These are phyloP conservation scores for Rhogogaster chlorosoma DNA, from an alignment of 2,888 invertebrate genomes.

Conservation along the genomic window DNA sequence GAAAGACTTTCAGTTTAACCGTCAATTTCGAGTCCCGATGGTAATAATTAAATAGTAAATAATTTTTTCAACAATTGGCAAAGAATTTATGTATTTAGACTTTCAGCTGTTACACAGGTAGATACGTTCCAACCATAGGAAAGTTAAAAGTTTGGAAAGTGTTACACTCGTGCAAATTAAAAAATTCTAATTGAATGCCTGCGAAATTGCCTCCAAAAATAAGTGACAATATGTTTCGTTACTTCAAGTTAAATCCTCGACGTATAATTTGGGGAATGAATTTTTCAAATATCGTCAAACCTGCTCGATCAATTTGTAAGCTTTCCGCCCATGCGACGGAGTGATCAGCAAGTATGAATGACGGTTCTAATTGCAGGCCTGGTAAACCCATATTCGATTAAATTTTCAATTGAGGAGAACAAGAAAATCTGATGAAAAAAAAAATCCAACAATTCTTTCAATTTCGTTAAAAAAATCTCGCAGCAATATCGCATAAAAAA, in stretches of 20 bases:
- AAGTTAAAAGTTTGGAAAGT: not conserved
- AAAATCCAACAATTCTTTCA: not conserved
- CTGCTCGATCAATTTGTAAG: not conserved
- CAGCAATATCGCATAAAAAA: not conserved
- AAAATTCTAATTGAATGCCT: not conserved
- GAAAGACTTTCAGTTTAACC: slow-evolving; percentile 11
- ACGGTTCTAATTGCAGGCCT: not conserved
- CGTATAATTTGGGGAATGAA: slow-evolving; percentile 15
- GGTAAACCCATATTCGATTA: not conserved
- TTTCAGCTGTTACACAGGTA: not conserved
- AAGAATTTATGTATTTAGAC: not conserved
- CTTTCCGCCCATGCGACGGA: slow-evolving; percentile 12
- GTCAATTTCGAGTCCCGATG: not conserved
- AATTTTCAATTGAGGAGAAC: not conserved
- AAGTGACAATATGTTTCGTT: not conserved
- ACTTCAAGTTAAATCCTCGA: not conserved
- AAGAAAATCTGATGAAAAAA: not conserved
- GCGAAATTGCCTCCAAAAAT: not conserved
- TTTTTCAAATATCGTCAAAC: not conserved
- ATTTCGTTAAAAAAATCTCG: not conserved
- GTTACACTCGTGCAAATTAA: not conserved
- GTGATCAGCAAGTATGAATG: not conserved
- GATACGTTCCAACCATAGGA: not conserved
- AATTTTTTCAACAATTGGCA: not conserved
- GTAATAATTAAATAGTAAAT: slow-evolving; percentile 11